These are phyloP conservation scores for Oconnorella tubifera DNA, from an alignment of 2,888 invertebrate genomes.

Conservation along the genomic window DNA sequence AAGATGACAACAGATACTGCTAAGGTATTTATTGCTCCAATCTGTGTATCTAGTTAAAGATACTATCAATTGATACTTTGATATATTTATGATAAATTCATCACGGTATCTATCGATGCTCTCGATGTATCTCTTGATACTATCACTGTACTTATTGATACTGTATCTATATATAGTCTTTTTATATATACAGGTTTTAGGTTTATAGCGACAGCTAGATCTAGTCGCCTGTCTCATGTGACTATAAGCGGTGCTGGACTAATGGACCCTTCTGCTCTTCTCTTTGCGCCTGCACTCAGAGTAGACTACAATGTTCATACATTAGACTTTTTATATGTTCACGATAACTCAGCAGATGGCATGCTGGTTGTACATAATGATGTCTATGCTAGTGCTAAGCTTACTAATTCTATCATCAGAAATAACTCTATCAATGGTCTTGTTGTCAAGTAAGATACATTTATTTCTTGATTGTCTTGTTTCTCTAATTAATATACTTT, in stretches of 20 bases:
- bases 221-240: constrained; percentile 34
- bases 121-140: too few species aligned
- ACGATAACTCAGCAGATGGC: constrained; percentile 86
- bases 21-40: too few species aligned
- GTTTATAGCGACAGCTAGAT: constrained; percentile 28
- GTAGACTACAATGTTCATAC: constrained; percentile 34
- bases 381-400: constrained; percentile 72
- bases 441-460: constrained; percentile 65
- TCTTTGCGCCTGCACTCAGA: constrained; percentile 55
- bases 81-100: too few species aligned
- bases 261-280: constrained; percentile 82
- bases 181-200: constrained; percentile 32
- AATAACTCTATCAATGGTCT: constrained; percentile 67
- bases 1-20: too few species aligned
- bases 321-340: constrained; percentile 61
- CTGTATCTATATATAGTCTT: too few species aligned
- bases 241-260: constrained; percentile 69
- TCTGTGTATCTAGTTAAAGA: too few species aligned
- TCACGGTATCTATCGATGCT: too few species aligned
- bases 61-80: too few species aligned
- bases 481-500: too few species aligned
- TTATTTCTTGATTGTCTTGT: too few species aligned
- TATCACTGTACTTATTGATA: too few species aligned
- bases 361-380: constrained; percentile 91
- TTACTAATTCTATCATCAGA: constrained; percentile 16